A percentile compares a stretch with the other conserved stretches of the same genome.
phyloP scores from a whole-genome alignment of 2,797 vertebrate genomes.

The Lutjanus argentimaculatus region DNA sequence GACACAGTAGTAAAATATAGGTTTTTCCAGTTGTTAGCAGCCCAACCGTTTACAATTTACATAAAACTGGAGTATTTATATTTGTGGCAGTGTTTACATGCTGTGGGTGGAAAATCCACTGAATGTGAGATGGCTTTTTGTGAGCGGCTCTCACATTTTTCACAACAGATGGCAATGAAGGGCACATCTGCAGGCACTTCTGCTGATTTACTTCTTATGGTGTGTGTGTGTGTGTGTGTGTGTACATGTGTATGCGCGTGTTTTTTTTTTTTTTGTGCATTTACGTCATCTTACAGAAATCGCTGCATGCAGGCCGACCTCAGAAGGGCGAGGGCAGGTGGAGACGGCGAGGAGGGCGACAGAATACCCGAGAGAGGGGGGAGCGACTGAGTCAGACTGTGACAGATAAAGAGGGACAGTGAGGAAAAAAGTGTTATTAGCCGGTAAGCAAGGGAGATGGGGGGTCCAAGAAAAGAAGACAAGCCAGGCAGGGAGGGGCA shows the following conservation, averaged over 20 bases:
- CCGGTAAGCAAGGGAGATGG: slow-evolving; percentile 14
- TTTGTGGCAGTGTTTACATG: slow-evolving; percentile 25
- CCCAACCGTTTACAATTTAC: neutral
- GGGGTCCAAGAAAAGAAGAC: slow-evolving; percentile 24
- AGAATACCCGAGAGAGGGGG: slow-evolving; percentile 27
- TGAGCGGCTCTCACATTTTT: slow-evolving; percentile 43
- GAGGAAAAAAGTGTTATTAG: slow-evolving; percentile 36
- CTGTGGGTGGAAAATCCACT: slow-evolving; percentile 24
- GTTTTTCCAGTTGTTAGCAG: neutral
- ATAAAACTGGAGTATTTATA: slow-evolving; percentile 30
- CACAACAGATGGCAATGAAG: slow-evolving; percentile 71
- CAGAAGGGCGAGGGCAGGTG: slow-evolving; percentile 25
- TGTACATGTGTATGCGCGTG: neutral
- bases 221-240: slow-evolving; percentile 24
- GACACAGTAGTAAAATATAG: neutral
- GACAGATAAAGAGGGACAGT: slow-evolving; percentile 45
- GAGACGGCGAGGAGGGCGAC: slow-evolving; percentile 19
- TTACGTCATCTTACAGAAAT: slow-evolving; percentile 58
- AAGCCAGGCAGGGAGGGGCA: neutral
- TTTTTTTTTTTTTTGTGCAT: slow-evolving; percentile 21
- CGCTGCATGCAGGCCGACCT: slow-evolving; percentile 42
- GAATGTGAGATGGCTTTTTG: slow-evolving; percentile 26
- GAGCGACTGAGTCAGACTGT: slow-evolving; percentile 28
- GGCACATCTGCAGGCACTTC: slow-evolving; percentile 71
- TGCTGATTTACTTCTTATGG: slow-evolving; percentile 56